These are phyloP conservation scores for Agrochola lota DNA, from an alignment of 2,888 invertebrate species.

Conservation along the genomic window DNA sequence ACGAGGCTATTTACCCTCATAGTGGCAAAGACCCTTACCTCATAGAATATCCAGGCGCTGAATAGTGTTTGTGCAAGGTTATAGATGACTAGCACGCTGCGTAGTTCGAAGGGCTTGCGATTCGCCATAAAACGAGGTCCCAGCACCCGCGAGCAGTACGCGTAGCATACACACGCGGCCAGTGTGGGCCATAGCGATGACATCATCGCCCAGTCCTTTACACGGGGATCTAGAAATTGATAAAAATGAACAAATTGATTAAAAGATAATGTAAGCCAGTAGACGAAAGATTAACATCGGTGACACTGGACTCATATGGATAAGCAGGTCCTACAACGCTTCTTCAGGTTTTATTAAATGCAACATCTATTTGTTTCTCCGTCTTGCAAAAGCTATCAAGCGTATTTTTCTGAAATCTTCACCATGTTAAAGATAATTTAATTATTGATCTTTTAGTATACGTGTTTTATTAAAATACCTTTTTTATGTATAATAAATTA, in stretches of 20 bases:
- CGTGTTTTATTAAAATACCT: too few relatives aligned
- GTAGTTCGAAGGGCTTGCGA: slow-evolving; percentile 96
- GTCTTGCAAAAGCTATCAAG: too few relatives aligned
- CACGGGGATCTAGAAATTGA: slow-evolving; percentile 94
- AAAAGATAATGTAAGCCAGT: slow-evolving; percentile 4
- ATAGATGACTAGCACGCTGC: slow-evolving; percentile 95
- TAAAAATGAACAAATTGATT: slow-evolving; percentile 16
- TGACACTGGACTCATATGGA: background rate
- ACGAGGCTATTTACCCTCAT: slow-evolving; percentile 40
- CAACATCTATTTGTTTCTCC: slow-evolving; percentile 4
- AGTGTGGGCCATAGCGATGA: slow-evolving; percentile 96
- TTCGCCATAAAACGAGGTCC: slow-evolving; percentile 97
- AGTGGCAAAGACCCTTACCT: slow-evolving; percentile 90
- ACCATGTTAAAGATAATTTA: too few relatives aligned
- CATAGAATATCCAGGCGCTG: slow-evolving; percentile 97
- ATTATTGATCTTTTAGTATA: too few relatives aligned
- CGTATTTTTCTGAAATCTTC: too few relatives aligned
- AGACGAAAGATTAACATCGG: slow-evolving; percentile 1
- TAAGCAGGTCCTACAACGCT: background rate
- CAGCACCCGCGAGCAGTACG: slow-evolving; percentile 94
- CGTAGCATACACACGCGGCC: slow-evolving; percentile 95
- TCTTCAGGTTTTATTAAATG: slow-evolving; percentile 7
- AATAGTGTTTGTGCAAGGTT: slow-evolving; percentile 97
- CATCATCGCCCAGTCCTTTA: slow-evolving; percentile 97
- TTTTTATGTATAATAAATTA: too few relatives aligned